Evolutionary conservation across 2,113 vertebrate species (phyloP).

Genomic region (Lasiurus borealis): DNA sequence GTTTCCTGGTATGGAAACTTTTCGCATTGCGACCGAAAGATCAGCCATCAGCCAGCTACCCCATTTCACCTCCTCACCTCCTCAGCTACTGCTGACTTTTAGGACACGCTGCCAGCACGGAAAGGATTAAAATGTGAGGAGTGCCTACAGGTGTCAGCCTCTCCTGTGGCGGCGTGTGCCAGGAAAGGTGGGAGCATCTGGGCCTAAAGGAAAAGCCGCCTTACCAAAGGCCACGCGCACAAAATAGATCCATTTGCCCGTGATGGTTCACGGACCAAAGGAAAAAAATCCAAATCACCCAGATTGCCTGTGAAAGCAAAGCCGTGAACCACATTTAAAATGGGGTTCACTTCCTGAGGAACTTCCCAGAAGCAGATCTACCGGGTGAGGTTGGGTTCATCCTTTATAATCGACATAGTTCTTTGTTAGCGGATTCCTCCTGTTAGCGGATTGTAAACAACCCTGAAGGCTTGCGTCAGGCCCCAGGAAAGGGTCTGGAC

Average conservation of each 20-base stretch:
- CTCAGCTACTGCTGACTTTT: conserved; percentile 35
- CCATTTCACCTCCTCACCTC: conserved; percentile 35
- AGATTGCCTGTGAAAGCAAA: conserved; percentile 37
- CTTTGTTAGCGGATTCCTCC: conserved; percentile 61
- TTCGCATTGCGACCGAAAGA: conserved; percentile 51
- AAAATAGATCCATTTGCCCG: conserved; percentile 52
- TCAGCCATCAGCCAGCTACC: conserved; percentile 49
- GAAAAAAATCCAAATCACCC: conserved; percentile 14
- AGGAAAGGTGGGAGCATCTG: background rate
- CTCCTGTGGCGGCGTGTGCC: background rate
- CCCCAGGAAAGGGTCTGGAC: conserved; percentile 36
- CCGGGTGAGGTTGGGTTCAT: conserved; percentile 50
- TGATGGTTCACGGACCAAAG: conserved; percentile 38
- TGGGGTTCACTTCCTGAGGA: conserved; percentile 37
- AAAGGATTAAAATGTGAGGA: background rate
- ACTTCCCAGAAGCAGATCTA: conserved; percentile 51
- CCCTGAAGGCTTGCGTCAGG: conserved; percentile 56
- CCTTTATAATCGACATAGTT: background rate
- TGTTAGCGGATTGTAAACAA: conserved; percentile 71
- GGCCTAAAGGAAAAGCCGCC: background rate
- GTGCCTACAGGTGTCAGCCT: background rate
- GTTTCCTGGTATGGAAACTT: conserved; percentile 53
- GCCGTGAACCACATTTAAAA: conserved; percentile 59
- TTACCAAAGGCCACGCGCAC: too few relatives aligned
- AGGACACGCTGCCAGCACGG: background rate